Evolutionary conservation across 2,113 vertebrate genomes (phyloP), one percentile per base, ranked within the genome.

Genomic region (Podiceps cristatus): DNA sequence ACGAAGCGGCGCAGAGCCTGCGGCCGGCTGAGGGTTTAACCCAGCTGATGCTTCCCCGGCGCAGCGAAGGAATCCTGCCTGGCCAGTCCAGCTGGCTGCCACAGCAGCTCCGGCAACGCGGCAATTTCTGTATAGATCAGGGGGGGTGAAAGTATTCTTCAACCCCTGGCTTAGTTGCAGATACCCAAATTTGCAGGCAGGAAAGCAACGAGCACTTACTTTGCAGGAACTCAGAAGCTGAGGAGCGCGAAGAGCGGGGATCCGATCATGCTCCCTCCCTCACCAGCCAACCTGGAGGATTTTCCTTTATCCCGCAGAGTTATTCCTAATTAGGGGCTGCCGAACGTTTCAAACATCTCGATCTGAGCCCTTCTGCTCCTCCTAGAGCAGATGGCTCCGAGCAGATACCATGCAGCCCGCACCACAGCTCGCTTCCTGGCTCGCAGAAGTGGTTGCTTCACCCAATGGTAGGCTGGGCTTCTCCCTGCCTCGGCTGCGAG

Each of bases 341-440:
- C 2, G 0, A 9, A 0, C 50, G 2, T 27, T n/a, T 47, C 67
- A 4, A 40, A 3, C 66, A 49, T 10, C 28, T 49, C 0, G 3
- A 3, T 7, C 5, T 0, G 85, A 67, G 69, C 92, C 78, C 13
- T 75, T 64, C 68, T 3, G 0, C 37, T 58, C 45, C 49, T 64
- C 64, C 40, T 7, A 10, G 45, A 45, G 55, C 72, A 31, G 83
- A 5, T 2, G 22, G 60, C 89, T 59, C 79, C 0, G 74, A 42
- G 89, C 94, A 83, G 24, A 10, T 13, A 58, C 49, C 20, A 42
- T 3, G 53, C 94, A 68, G 82, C 37, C 3, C 45, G 11, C 52
- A 17, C 35, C 73, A 0, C 74, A 67, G 69, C 80, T 42, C 49
- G 37, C 56, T 98, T 98, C 96, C 97, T 95, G 97, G 33, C 86